Percentiles rank a stretch among this genome's conserved stretches.
Conservation (phyloP, 2,113 vertebrate species). For the Odobenus rosmarus region DNA sequence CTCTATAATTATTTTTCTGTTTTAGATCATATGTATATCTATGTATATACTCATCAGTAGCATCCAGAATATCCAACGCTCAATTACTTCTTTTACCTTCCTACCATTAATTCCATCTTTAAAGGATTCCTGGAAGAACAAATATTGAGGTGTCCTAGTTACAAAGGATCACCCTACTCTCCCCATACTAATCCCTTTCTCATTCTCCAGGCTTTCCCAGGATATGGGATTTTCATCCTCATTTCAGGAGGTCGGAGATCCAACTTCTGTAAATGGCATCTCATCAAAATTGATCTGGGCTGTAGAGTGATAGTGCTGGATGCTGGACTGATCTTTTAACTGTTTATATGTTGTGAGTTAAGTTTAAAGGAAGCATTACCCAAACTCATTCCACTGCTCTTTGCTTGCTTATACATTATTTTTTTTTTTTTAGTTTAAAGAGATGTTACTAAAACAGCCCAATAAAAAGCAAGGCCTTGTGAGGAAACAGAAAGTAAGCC, state of each 20-base stretch:
- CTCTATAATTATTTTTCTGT: background rate
- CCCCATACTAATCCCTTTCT: background rate
- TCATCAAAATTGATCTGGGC: slow-evolving; percentile 1
- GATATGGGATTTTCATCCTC: background rate
- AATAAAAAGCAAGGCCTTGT: background rate
- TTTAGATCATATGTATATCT: background rate
- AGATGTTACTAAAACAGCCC: background rate
- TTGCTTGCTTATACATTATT: background rate
- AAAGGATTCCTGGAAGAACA: background rate
- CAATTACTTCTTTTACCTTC: background rate
- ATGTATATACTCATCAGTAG: background rate
- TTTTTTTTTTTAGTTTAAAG: background rate
- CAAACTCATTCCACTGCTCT: background rate
- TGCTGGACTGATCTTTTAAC: background rate
- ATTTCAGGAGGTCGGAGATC: background rate
- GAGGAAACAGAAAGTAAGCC: background rate
- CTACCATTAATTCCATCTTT: background rate
- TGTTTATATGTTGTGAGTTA: background rate
- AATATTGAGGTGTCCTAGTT: background rate
- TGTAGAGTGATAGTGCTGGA: background rate
- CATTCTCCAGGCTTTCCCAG: background rate
- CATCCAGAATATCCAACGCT: background rate
- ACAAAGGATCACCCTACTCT: background rate
- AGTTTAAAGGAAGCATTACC: background rate
- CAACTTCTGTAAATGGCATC: background rate